These are phyloP conservation scores for Aleiodes leptofemur DNA, from an alignment of 2,888 invertebrate species.

Conservation along the genomic window DNA sequence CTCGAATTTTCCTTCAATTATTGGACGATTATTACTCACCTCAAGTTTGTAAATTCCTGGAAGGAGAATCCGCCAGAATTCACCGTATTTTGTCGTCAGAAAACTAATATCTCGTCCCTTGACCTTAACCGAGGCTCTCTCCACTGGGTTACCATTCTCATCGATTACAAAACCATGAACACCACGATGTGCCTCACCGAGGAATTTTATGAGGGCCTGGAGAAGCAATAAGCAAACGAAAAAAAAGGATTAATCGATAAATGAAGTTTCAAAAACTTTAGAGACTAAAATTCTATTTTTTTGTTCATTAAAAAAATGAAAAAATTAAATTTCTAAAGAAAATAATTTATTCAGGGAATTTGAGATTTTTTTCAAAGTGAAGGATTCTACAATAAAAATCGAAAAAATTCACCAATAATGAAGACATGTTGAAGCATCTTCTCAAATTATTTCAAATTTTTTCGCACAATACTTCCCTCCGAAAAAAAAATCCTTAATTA, in stretches of 20 bases:
- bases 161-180: conserved; percentile 92
- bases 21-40: conserved; percentile 76
- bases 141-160: conserved; percentile 86
- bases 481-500: no score
- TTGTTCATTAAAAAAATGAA: background rate
- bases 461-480: no score
- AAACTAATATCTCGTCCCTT: conserved; percentile 90
- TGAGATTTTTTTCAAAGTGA: no score
- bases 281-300: background rate
- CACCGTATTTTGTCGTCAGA: conserved; percentile 92
- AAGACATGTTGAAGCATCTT: no score
- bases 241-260: background rate
- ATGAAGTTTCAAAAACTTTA: background rate
- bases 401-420: no score
- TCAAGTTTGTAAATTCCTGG: conserved; percentile 91
- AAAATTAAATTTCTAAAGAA: background rate
- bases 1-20: no score
- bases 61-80: conserved; percentile 94
- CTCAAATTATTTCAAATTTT: no score
- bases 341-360: no score
- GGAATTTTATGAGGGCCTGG: conserved; percentile 87
- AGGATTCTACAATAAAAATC: no score
- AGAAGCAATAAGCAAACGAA: conserved; percentile 39
- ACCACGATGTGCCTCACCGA: conserved; percentile 91
- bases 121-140: conserved; percentile 86